Percentiles rank a stretch among this genome's conserved stretches.
Evolutionary conservation across 1,140 invertebrate genomes (phyloP).

Genomic region (Drosophila trapezifrons): DNA sequence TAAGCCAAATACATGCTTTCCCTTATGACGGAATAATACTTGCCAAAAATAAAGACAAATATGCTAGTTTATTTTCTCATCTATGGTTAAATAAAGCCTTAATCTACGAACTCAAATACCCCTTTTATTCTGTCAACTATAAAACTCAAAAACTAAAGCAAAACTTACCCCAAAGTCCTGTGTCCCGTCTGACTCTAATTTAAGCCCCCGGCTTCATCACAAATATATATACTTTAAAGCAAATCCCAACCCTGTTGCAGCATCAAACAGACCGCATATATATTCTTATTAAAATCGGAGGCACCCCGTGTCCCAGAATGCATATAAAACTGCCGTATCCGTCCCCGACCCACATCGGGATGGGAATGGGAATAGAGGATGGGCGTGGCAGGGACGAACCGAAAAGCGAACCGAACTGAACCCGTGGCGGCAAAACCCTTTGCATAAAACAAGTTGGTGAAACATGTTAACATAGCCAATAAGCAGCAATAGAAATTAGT

Average conservation of each 20-base stretch:
- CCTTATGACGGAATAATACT: too few species aligned
- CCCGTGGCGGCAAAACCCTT: conserved; percentile 54
- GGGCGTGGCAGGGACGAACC: conserved; percentile 8
- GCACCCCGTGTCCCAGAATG: conserved; percentile 71
- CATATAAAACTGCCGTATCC: conserved; percentile 63
- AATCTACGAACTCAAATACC: not conserved
- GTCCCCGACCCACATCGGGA: conserved; percentile 27
- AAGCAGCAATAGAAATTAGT: conserved; percentile 83
- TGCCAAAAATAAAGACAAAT: too few species aligned
- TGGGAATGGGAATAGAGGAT: conserved; percentile 2
- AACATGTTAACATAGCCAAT: conserved; percentile 82
- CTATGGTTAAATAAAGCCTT: too few species aligned
- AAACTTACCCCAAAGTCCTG: conserved; percentile 7
- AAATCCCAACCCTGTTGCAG: conserved; percentile 22
- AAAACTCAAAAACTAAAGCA: conserved; percentile 9
- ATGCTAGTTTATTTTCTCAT: too few species aligned
- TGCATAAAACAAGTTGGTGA: conserved; percentile 78
- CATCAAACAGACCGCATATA: conserved; percentile 79
- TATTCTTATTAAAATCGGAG: conserved; percentile 76
- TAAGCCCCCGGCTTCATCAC: conserved; percentile 15
- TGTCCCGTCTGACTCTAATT: conserved; percentile 12
- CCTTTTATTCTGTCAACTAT: too few species aligned
- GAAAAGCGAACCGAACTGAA: conserved; percentile 6
- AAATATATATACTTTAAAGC: conserved; percentile 23
- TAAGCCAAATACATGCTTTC: too few species aligned